These are phyloP conservation scores for Plestiodon gilberti DNA, from an alignment of 2,113 vertebrate species.

Conservation along the genomic window DNA sequence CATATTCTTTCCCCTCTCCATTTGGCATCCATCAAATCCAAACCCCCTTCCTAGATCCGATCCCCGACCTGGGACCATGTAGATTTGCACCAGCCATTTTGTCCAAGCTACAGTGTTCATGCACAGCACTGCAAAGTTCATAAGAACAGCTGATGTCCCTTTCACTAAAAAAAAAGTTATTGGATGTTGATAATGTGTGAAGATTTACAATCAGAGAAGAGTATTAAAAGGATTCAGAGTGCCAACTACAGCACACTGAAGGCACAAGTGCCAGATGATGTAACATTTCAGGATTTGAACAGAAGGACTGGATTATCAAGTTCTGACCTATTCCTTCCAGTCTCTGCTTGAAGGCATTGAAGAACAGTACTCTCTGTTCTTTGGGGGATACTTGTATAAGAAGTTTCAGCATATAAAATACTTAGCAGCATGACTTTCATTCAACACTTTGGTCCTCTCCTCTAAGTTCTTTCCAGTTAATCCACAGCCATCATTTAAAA, in stretches of 20 bases:
- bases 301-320: not conserved
- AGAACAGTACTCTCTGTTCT: not conserved
- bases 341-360: not conserved
- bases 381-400: not conserved
- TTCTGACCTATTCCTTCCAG: not conserved
- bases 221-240: not conserved
- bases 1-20: not conserved
- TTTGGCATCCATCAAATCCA: too few species aligned
- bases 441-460: not conserved
- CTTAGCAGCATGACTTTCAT: not conserved
- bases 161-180: not conserved
- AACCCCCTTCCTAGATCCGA: too few species aligned
- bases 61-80: too few species aligned
- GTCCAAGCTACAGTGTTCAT: too few species aligned
- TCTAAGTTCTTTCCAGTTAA: not conserved
- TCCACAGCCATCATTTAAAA: not conserved
- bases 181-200: not conserved
- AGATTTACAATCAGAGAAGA: not conserved
- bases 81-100: too few species aligned
- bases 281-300: not conserved
- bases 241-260: not conserved
- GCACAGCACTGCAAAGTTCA: not conserved
- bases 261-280: not conserved
- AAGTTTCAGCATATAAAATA: not conserved
- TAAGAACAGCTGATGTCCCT: not conserved